These are phyloP conservation scores for Crocallis elinguaria DNA, from an alignment of 2,888 invertebrate species.

Conservation along the genomic window DNA sequence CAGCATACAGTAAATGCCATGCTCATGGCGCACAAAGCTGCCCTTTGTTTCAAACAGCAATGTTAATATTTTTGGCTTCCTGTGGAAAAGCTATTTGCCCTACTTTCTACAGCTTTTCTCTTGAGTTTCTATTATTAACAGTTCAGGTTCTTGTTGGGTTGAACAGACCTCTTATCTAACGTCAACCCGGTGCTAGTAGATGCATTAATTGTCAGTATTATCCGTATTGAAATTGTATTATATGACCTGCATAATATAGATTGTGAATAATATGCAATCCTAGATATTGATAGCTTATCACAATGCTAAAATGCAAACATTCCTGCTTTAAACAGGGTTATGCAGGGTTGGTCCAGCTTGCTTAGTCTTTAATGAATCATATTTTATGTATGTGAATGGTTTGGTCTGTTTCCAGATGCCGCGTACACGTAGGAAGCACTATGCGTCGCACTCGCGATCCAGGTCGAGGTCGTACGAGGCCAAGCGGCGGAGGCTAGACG, in stretches of 20 bases:
- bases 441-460: constrained; percentile 86
- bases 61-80: constrained; percentile 30
- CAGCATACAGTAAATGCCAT: constrained; percentile 54
- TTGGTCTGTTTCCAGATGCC: constrained; percentile 88
- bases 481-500: constrained; percentile 90
- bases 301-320: constrained; percentile 44
- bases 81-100: constrained; percentile 9
- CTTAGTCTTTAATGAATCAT: not conserved
- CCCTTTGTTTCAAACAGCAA: constrained; percentile 29
- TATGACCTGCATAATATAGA: not conserved
- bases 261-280: not conserved
- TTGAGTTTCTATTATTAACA: constrained; percentile 1
- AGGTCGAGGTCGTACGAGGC: constrained; percentile 85
- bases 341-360: constrained; percentile 5
- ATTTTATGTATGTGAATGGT: constrained; percentile 4
- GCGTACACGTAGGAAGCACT: constrained; percentile 92
- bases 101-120: constrained; percentile 10
- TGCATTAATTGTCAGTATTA: not conserved
- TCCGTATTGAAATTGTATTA: not conserved
- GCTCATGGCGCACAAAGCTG: constrained; percentile 49
- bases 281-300: constrained; percentile 4
- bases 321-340: constrained; percentile 33
- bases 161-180: not conserved
- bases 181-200: not conserved
- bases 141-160: not conserved